These are phyloP conservation scores for Rhopalosiphum maidis DNA, from an alignment of 1,140 invertebrate genomes.

Conservation along the genomic window DNA sequence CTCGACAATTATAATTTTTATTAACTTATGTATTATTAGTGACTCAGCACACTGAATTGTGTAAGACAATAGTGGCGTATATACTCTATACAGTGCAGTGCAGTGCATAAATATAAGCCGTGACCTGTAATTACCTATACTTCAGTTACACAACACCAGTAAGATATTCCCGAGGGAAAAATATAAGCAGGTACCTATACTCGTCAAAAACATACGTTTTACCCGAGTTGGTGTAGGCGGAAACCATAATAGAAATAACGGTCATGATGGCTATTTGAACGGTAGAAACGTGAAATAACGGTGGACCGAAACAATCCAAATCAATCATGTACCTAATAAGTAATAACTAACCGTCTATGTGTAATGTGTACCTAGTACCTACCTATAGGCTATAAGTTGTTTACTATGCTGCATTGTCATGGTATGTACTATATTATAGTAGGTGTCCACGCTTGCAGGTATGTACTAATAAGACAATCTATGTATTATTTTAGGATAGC, in stretches of 20 bases:
- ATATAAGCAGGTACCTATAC: background rate
- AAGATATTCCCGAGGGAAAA: slow-evolving; percentile 8
- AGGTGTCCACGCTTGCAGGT: background rate
- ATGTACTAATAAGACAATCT: background rate
- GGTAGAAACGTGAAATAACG: background rate
- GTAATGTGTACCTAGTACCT: background rate
- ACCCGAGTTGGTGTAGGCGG: background rate
- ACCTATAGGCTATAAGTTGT: background rate
- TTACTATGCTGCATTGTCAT: background rate
- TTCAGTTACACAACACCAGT: background rate
- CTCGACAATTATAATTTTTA: background rate
- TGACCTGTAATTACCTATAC: background rate
- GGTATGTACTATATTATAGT: background rate
- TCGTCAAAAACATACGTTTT: background rate
- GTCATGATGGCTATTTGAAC: slow-evolving; percentile 1
- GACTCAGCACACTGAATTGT: background rate
- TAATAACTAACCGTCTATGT: background rate
- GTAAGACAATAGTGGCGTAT: background rate
- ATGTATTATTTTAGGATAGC: background rate
- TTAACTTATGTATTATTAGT: background rate
- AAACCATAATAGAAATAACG: background rate
- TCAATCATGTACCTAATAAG: background rate
- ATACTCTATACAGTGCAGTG: background rate
- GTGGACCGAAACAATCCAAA: background rate
- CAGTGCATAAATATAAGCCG: background rate